Evolutionary conservation across 2,888 invertebrate genomes (phyloP).

Genomic region (Acrocera orbiculus): DNA sequence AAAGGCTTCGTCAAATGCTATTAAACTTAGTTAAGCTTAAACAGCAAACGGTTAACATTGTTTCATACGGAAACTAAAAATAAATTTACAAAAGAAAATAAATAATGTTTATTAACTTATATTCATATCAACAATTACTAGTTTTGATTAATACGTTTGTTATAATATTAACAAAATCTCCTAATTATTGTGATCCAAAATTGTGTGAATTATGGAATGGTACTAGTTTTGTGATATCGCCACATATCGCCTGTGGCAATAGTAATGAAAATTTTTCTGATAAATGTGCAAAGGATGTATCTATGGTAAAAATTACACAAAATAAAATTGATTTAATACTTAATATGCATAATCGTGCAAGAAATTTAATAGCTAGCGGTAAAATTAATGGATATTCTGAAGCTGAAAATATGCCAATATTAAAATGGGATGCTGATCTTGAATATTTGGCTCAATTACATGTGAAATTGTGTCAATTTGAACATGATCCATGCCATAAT

Average conservation of each 20-base stretch:
- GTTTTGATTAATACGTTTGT: neutral
- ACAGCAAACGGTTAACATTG: too few species aligned
- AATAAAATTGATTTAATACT: constrained; percentile 22
- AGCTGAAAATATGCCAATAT: constrained; percentile 12
- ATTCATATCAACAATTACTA: neutral
- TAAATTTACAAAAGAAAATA: too few species aligned
- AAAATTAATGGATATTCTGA: constrained; percentile 6
- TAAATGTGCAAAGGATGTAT: constrained; percentile 6
- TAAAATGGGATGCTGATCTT: constrained; percentile 14
- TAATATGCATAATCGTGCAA: constrained; percentile 17
- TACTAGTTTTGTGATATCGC: constrained; percentile 17
- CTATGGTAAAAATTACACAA: constrained; percentile 21
- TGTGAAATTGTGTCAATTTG: constrained; percentile 11
- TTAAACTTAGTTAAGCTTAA: too few species aligned
- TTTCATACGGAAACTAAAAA: too few species aligned
- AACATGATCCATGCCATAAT: constrained; percentile 14
- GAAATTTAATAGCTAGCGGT: constrained; percentile 13
- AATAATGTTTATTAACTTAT: too few species aligned
- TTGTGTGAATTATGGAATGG: constrained; percentile 24
- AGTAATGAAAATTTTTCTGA: constrained; percentile 7
- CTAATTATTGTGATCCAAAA: constrained; percentile 17
- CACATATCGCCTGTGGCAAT: constrained; percentile 20
- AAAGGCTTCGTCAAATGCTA: too few species aligned
- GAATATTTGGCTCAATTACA: constrained; percentile 14
- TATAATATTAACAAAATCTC: neutral